Base-by-base conservation (phyloP, 2,797 vertebrate genomes). In the Salarias fasciatus region DNA sequence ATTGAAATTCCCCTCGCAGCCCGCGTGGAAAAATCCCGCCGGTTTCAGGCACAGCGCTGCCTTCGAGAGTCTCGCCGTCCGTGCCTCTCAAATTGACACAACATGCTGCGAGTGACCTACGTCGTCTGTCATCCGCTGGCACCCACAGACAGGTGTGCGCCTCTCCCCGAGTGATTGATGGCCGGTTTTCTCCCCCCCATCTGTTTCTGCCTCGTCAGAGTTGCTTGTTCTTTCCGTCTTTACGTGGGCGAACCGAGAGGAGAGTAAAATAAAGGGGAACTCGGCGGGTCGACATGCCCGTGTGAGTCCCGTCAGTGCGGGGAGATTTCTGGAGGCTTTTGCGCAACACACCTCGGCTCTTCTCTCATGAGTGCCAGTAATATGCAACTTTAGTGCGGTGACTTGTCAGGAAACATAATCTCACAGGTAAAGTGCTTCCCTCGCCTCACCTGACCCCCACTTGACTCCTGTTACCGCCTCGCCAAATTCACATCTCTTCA, bases 51-150 rank as follows among this genome's bases (percentile, higher is more conserved):
- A 62, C 42, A 51, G 31, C 1, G 8, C 43, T 40, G 14, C 30
- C 30, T 35, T 6, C 49, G 47, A 73, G 63, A 75, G 49, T 33
- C 3, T 44, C 37, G 68, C 48, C 38, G 13, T 59, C 11, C 14
- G 8, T 42, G 28, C 29, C 31, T 55, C 18, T 53, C 36, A 72
- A 73, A 72, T 67, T 75, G 72, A 80, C 72, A 70, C 59, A 67
- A 51, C 72, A 76, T 55, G 56, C 72, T 70, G 58, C 49, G 48
- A 82, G 79, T 69, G 70, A 83, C 78, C 62, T 73, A 57, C 9
- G 41, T 61, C 62, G 67, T 90, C 77, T 79, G 79, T 90, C 88
- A 88, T 86, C 72, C 82, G 51, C 70, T 88, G 85, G 89, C 68
- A 53, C 81, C 72, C 63, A 62, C 44, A 36, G 79, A 86, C 90